A percentile compares a stretch with the other conserved stretches of the same genome.
Evolutionary conservation across 2,113 vertebrate species (phyloP).

Genomic region (Lethenteron reissneri): DNA sequence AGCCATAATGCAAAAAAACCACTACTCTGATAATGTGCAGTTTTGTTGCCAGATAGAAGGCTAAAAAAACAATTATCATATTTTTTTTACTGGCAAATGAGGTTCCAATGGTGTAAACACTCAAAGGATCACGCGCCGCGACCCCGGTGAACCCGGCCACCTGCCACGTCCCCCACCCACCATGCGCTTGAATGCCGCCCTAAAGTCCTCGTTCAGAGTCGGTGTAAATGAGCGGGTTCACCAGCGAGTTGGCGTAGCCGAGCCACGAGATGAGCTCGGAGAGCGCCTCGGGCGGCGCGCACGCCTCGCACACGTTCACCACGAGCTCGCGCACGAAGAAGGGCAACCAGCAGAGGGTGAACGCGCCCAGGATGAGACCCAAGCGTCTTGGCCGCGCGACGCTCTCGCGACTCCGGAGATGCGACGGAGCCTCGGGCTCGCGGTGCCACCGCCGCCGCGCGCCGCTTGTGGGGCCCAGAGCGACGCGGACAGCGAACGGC

Average conservation of each 20-base stretch:
- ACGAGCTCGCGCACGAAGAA: constrained; percentile 86
- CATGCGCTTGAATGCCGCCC: constrained; percentile 30
- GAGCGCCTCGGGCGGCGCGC: constrained; percentile 20
- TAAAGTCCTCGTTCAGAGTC: constrained; percentile 58
- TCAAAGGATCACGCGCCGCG: too few relatives aligned
- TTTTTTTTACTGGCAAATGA: too few relatives aligned
- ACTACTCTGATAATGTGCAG: too few relatives aligned
- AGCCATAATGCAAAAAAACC: too few relatives aligned
- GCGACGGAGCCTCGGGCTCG: constrained; percentile 26
- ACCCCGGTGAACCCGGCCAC: too few relatives aligned
- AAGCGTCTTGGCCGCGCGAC: constrained; percentile 90
- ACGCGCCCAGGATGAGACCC: constrained; percentile 94
- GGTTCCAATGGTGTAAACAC: too few relatives aligned
- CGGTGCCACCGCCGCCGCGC: too few relatives aligned
- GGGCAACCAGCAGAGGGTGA: constrained; percentile 84
- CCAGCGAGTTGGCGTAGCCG: constrained; percentile 73
- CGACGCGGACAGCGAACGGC: too few relatives aligned
- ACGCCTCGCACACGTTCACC: constrained; percentile 25
- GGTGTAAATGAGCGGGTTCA: constrained; percentile 94
- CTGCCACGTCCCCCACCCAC: too few relatives aligned
- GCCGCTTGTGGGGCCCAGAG: too few relatives aligned
- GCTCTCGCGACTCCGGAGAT: constrained; percentile 29
- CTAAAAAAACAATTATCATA: too few relatives aligned
- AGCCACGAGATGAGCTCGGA: constrained; percentile 61
- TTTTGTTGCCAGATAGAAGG: too few relatives aligned